phyloP scores from a whole-genome alignment of 53 echinoderm and acorn worm genomes.

The Actinopyga echinites region DNA sequence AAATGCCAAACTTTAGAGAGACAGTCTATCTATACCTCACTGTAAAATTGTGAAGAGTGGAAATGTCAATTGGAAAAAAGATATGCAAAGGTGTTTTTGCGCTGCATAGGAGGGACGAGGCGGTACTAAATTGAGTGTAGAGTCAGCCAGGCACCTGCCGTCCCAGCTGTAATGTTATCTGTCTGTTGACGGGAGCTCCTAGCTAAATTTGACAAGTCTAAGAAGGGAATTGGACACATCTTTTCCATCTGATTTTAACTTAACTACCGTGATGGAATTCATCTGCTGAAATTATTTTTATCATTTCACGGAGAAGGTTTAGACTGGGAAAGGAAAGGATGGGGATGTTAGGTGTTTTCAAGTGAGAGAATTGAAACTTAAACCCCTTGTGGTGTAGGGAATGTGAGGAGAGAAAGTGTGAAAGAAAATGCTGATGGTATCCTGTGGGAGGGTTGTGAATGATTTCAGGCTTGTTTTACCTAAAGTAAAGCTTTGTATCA shows the following conservation, averaged over 20 bases:
- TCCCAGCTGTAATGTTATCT: conserved; percentile 26
- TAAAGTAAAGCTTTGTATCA: too few relatives aligned
- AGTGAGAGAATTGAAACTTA: too few relatives aligned
- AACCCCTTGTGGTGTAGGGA: too few relatives aligned
- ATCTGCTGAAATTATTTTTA: conserved; percentile 1
- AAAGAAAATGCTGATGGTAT: too few relatives aligned
- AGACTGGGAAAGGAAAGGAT: neutral
- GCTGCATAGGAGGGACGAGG: neutral
- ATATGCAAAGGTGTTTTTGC: conserved; percentile 23
- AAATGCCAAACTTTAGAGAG: too few relatives aligned
- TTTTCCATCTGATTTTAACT: neutral
- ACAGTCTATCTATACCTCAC: too few relatives aligned
- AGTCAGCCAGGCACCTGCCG: conserved; percentile 13
- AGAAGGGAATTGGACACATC: neutral
- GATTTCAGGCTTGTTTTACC: too few relatives aligned
- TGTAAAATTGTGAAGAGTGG: too few relatives aligned
- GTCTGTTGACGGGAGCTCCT: neutral
- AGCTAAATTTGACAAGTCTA: neutral
- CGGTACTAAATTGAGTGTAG: neutral
- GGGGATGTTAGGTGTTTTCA: too few relatives aligned
- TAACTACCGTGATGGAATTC: neutral
- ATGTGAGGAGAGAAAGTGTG: too few relatives aligned
- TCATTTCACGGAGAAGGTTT: neutral
- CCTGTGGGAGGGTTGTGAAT: too few relatives aligned
- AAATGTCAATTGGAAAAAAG: neutral